Base-by-base conservation (phyloP, 2,888 invertebrate species). In the Alcis repandata region DNA sequence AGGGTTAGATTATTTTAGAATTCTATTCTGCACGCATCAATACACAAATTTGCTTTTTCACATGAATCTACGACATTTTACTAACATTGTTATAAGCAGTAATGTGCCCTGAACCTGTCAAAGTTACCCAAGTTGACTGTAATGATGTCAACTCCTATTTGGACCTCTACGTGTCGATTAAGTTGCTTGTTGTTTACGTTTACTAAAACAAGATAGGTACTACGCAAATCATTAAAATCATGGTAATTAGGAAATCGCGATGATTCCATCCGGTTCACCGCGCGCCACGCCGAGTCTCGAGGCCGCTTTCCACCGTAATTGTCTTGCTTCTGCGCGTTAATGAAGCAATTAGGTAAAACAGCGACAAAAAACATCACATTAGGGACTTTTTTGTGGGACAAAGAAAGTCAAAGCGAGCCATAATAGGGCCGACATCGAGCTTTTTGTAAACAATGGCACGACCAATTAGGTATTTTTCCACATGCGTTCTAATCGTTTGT, bases 281-380 rank as follows among this genome's bases (percentile, higher is more conserved):
- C 22, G 11, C 10, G 19, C 22, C 22, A 46, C 43, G 22, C 13
- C n/a, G n/a, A 22, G 20, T 19, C n/a, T 20, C 59, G 43, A 52
- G 51, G 59, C 51, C 59, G 59, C 59, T 59, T 51, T 59, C 59
- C 52, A 52, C 22, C 8, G n/a, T 59, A 43, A 59, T 59, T 22
- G 51, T 51, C 41, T 59, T 51, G 33, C 13, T n/a, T 19, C 32
- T 13, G 32, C n/a, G 10, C 15, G 11, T 43, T 43, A 43, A 20
- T 19, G 27, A 15, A 45, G 20, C 36, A 33, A 43, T 56, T 33
- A 43, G 7, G 19, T 20, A 19, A 45, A 22, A 6, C 15, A 4
- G 56, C 15, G 10, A 20, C 20, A 57, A 45, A 57, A 27, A 57
- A 33, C n/a, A 17, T 1, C 45, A 10, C 22, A 46, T 46, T 22